Evolutionary conservation across 2,797 vertebrate genomes (phyloP).

Genomic region (Philypnodon macrostomus): DNA sequence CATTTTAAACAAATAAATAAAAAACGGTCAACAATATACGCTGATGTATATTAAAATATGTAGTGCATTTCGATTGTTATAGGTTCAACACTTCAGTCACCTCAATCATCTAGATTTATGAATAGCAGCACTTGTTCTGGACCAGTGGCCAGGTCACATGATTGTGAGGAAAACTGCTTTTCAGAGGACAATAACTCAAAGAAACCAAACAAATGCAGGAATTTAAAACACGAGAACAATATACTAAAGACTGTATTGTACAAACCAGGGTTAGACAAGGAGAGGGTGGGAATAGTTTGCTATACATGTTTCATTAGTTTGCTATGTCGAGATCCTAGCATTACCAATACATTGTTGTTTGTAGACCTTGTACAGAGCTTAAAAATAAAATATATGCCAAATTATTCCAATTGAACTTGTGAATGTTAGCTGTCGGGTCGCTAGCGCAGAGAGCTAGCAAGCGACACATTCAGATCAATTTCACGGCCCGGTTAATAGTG

Average conservation of each 20-base stretch:
- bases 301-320: conserved; percentile 1
- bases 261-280: neutral
- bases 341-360: too few relatives aligned
- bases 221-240: conserved; percentile 21
- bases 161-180: conserved; percentile 28
- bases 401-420: conserved; percentile 12
- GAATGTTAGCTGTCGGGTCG: conserved; percentile 20
- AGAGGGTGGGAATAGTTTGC: conserved; percentile 4
- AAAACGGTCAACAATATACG: neutral
- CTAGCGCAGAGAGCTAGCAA: conserved; percentile 62
- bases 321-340: neutral
- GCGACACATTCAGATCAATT: conserved; percentile 52
- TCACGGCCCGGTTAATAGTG: conserved; percentile 56
- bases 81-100: conserved; percentile 7
- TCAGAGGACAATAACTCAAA: conserved; percentile 26
- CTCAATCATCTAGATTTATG: conserved; percentile 32
- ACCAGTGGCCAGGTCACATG: conserved; percentile 56
- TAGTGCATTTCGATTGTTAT: neutral
- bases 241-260: neutral
- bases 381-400: neutral
- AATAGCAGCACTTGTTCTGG: conserved; percentile 48
- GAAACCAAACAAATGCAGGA: conserved; percentile 22
- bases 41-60: neutral
- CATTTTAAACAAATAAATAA: neutral
- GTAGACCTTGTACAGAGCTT: too few relatives aligned